These are phyloP conservation scores for Crotalus tigris DNA, from an alignment of 2,113 vertebrate genomes.

Conservation along the genomic window DNA sequence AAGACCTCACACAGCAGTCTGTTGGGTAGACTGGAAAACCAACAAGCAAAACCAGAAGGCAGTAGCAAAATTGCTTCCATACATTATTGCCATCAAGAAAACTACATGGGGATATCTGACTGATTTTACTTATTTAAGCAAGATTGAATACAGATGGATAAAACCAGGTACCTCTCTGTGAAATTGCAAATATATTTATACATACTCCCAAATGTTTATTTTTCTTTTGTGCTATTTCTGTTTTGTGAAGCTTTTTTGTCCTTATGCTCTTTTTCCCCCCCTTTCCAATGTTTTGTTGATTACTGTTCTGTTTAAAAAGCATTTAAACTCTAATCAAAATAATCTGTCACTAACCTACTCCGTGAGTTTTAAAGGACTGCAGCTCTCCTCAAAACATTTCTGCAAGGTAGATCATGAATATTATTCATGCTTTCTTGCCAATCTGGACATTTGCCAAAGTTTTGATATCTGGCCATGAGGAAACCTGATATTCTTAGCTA, in stretches of 20 bases:
- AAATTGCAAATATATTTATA: background rate
- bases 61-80: background rate
- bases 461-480: constrained; percentile 30
- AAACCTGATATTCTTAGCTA: constrained; percentile 8
- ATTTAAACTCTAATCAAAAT: background rate
- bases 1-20: background rate
- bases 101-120: background rate
- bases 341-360: background rate
- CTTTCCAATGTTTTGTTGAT: background rate
- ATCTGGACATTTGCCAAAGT: background rate
- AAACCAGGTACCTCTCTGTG: background rate
- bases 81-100: background rate
- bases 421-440: background rate
- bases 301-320: background rate
- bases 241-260: background rate
- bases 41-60: background rate
- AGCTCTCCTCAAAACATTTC: background rate
- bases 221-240: background rate
- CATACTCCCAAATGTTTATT: background rate
- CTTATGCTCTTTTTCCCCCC: background rate
- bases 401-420: background rate
- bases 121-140: background rate
- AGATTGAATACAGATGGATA: background rate
- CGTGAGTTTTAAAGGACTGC: background rate
- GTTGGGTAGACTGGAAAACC: background rate